Evolutionary conservation across 92 coral and sea anemone genomes (phyloP).

Genomic region (Bergia puertoricense): DNA sequence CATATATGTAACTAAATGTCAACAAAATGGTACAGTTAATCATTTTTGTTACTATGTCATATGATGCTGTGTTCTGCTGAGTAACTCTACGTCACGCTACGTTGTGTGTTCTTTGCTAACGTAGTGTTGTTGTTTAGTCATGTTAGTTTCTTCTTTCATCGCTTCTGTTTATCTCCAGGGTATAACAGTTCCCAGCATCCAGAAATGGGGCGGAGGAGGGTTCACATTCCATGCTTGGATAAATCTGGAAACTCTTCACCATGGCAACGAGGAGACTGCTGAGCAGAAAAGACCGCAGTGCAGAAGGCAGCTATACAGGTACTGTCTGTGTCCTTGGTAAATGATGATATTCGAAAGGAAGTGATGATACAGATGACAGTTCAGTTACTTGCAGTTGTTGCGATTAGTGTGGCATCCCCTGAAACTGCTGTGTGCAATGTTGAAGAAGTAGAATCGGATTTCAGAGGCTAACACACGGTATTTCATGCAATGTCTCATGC

Average conservation of each 20-base stretch:
- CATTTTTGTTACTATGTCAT: too few relatives aligned
- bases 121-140: not conserved
- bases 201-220: slow-evolving; percentile 92
- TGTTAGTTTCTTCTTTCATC: not conserved
- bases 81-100: too few relatives aligned
- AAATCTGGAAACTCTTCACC: slow-evolving; percentile 64
- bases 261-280: slow-evolving; percentile 33
- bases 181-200: slow-evolving; percentile 75
- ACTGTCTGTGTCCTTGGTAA: not conserved
- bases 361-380: too few relatives aligned
- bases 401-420: not conserved
- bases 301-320: slow-evolving; percentile 91
- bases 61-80: too few relatives aligned
- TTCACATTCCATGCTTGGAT: slow-evolving; percentile 93
- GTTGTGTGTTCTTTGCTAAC: not conserved
- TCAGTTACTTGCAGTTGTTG: not conserved
- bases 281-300: slow-evolving; percentile 43
- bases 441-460: too few relatives aligned
- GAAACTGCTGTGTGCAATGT: too few relatives aligned
- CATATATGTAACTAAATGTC: too few relatives aligned
- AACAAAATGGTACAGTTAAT: too few relatives aligned
- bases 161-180: slow-evolving; percentile 55
- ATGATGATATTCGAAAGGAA: not conserved
- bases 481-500: too few relatives aligned
- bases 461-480: too few relatives aligned